A percentile compares a stretch with the other conserved stretches of the same genome.
These are phyloP conservation scores for Leucoptera coffeella DNA, from an alignment of 2,888 invertebrate genomes.

Conservation along the genomic window DNA sequence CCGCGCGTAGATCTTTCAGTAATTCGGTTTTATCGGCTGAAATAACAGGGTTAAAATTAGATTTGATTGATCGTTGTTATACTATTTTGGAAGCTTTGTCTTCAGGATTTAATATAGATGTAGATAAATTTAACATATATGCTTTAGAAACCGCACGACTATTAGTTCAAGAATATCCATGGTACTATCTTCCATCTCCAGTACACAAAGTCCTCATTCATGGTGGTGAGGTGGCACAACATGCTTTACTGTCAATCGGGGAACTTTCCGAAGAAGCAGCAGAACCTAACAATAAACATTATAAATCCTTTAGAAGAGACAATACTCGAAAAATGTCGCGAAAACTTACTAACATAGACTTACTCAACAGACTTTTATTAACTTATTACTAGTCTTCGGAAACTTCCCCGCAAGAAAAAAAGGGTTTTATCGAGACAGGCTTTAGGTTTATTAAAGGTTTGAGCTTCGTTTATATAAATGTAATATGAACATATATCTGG, in stretches of 20 bases:
- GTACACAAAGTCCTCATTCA: background rate
- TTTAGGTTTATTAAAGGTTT: background rate
- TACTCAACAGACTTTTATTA: background rate
- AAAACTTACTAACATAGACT: background rate
- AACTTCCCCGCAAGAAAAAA: background rate
- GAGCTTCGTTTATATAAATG: too few species aligned
- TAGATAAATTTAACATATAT: background rate
- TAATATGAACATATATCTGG: too few species aligned
- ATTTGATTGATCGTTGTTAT: background rate
- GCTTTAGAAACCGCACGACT: background rate
- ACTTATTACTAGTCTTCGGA: background rate
- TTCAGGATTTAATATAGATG: background rate
- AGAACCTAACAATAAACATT: background rate
- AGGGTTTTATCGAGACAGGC: background rate
- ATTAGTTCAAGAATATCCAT: background rate
- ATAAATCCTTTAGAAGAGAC: background rate
- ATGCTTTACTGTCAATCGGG: background rate
- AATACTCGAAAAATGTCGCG: background rate
- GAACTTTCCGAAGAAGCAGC: slow-evolving; percentile 1
- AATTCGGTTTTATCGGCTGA: slow-evolving; percentile 2
- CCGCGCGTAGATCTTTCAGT: background rate
- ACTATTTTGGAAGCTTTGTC: background rate
- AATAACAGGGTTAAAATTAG: slow-evolving; percentile 1
- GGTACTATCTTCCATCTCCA: background rate
- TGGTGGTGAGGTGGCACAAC: background rate